These are phyloP conservation scores for Zingel zingel DNA, from an alignment of 2,113 vertebrate species.

Conservation along the genomic window DNA sequence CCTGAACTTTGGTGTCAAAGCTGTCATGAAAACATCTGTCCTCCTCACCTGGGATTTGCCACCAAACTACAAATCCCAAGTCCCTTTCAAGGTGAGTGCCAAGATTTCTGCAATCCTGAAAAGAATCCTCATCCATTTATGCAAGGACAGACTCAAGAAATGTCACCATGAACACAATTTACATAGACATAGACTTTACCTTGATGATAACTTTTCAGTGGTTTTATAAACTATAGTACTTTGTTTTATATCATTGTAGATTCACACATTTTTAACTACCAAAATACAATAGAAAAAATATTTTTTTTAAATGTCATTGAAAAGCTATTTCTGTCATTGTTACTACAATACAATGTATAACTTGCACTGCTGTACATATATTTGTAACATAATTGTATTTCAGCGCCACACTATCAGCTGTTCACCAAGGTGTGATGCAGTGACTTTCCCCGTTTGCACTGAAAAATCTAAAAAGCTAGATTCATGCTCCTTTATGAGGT, in stretches of 20 bases:
- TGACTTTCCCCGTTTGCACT: conserved; percentile 22
- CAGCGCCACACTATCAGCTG: background rate
- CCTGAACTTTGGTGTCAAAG: conserved; percentile 94
- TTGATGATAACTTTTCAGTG: background rate
- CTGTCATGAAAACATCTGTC: conserved; percentile 97
- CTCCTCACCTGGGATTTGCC: conserved; percentile 99
- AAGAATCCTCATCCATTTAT: too few species aligned
- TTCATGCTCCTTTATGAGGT: conserved; percentile 47
- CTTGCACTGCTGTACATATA: background rate
- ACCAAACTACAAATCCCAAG: conserved; percentile 94
- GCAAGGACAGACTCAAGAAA: background rate
- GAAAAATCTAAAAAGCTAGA: conserved; percentile 14
- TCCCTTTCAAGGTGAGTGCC: conserved; percentile 93
- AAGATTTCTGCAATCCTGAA: background rate
- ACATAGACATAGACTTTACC: background rate
- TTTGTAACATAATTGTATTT: conserved; percentile 1
- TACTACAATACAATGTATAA: conserved; percentile 3
- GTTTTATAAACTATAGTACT: background rate
- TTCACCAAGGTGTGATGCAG: conserved; percentile 7
- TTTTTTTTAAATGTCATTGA: background rate
- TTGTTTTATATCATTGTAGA: background rate
- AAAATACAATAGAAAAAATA: background rate
- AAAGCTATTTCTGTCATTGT: background rate
- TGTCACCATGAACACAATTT: background rate
- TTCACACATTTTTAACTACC: background rate